These are phyloP conservation scores for Arion vulgaris DNA, from an alignment of 1,140 invertebrate species.

Conservation along the genomic window DNA sequence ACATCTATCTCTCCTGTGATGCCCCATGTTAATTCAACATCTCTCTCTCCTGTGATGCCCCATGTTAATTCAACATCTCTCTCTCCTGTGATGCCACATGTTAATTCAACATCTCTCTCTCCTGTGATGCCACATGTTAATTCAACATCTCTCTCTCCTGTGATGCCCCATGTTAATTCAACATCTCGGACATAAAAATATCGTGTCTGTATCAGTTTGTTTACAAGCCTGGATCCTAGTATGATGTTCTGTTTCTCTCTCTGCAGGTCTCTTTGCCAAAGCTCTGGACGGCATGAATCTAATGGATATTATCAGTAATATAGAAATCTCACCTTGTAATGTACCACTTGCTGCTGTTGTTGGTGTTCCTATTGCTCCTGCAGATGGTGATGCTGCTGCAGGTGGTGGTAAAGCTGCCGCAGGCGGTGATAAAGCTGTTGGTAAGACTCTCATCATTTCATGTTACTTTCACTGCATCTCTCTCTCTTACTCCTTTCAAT, in stretches of 20 bases:
- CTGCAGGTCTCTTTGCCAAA: conserved; percentile 90
- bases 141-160: too few species aligned
- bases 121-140: too few species aligned
- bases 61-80: too few species aligned
- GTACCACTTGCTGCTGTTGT: conserved; percentile 83
- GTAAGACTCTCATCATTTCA: background rate
- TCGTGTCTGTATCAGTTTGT: too few species aligned
- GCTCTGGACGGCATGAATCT: conserved; percentile 95
- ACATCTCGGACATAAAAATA: too few species aligned
- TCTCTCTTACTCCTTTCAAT: background rate
- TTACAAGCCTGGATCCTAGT: background rate
- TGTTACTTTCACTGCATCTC: background rate
- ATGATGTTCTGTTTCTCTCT: background rate
- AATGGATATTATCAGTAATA: conserved; percentile 94
- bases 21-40: too few species aligned
- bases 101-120: too few species aligned
- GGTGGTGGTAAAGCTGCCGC: conserved; percentile 75
- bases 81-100: too few species aligned
- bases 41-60: too few species aligned
- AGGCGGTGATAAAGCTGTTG: background rate
- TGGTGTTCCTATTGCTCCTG: conserved; percentile 78
- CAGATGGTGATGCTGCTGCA: conserved; percentile 75
- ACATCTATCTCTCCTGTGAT: too few species aligned
- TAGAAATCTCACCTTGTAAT: conserved; percentile 92
- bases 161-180: too few species aligned